phyloP scores from a whole-genome alignment of 2,888 invertebrate species.

The Drosophila meridiana region DNA sequence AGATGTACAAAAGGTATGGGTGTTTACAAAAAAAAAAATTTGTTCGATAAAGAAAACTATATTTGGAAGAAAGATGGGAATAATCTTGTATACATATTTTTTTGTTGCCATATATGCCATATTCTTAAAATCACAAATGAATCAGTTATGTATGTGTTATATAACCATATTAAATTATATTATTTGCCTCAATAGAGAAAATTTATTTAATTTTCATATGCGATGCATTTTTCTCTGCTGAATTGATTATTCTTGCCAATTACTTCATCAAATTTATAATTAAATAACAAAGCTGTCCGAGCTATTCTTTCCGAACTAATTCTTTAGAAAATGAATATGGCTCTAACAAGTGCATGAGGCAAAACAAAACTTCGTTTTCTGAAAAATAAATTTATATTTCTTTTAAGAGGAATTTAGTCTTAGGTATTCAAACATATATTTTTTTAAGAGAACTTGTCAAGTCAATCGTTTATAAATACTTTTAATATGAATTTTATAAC shows the following conservation, averaged over 20 bases:
- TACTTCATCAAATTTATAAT: background rate
- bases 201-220: background rate
- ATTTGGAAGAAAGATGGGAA: too few relatives aligned
- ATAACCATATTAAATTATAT: background rate
- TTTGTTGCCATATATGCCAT: background rate
- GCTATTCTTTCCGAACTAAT: background rate
- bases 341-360: background rate
- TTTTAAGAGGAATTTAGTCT: background rate
- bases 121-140: background rate
- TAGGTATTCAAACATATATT: background rate
- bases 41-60: too few relatives aligned
- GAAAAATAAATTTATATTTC: background rate
- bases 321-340: background rate
- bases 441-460: background rate
- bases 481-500: too few relatives aligned
- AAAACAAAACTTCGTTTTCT: background rate
- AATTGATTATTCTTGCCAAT: background rate
- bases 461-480: too few relatives aligned
- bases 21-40: too few relatives aligned
- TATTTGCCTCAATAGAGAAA: too few relatives aligned
- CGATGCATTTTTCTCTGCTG: background rate
- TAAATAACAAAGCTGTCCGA: background rate
- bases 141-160: background rate
- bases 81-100: too few relatives aligned
- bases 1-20: background rate